Percentiles rank a stretch among this genome's conserved stretches.
Evolutionary conservation across 2,888 invertebrate genomes (phyloP).

Genomic region (Pegoplata infirma): DNA sequence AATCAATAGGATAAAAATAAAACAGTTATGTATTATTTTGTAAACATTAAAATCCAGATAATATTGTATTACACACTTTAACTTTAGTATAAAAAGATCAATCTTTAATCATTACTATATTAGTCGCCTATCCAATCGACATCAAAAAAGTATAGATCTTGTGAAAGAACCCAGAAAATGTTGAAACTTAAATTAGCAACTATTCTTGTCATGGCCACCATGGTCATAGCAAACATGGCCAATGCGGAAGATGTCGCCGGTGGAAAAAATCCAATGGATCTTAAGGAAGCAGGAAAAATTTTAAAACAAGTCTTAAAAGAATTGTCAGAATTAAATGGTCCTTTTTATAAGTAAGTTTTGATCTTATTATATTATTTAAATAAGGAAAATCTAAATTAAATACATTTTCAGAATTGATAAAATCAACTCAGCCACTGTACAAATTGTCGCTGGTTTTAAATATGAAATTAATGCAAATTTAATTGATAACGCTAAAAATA

Average conservation of each 20-base stretch:
- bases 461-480: slow-evolving; percentile 80
- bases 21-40: no score
- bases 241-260: background rate
- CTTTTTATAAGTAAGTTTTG: slow-evolving; percentile 68
- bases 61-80: no score
- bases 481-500: no score
- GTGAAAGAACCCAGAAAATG: no score
- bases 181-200: background rate
- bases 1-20: no score
- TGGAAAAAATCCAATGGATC: background rate
- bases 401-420: slow-evolving; percentile 67
- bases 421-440: slow-evolving; percentile 77
- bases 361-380: background rate
- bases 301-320: slow-evolving; percentile 68
- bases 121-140: no score
- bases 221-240: background rate
- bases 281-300: slow-evolving; percentile 64
- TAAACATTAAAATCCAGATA: no score
- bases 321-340: slow-evolving; percentile 71
- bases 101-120: background rate
- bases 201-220: background rate
- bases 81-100: background rate
- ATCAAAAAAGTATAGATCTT: no score
- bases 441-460: slow-evolving; percentile 79
- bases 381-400: no score